These are phyloP conservation scores for Drosophila basisetae DNA, from an alignment of 2,888 invertebrate genomes.

Conservation along the genomic window DNA sequence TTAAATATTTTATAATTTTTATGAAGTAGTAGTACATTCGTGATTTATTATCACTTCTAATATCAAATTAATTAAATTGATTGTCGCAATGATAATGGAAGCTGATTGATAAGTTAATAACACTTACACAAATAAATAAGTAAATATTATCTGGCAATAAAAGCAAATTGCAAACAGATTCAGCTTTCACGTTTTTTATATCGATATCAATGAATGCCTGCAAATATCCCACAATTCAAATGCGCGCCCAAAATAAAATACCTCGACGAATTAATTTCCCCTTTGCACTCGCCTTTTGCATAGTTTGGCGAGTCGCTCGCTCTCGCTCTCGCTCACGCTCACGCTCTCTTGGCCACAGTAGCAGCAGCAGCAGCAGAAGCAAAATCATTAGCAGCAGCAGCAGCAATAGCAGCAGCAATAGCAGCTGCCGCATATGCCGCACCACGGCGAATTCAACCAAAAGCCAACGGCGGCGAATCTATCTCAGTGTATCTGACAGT, in stretches of 20 bases:
- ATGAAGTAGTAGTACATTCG: not conserved
- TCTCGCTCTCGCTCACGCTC: constrained; percentile 34
- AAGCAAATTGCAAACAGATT: not conserved
- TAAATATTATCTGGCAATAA: not conserved
- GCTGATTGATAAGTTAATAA: constrained; percentile 13
- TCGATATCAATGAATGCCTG: constrained; percentile 22
- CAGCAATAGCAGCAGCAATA: constrained; percentile 50
- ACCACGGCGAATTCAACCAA: constrained; percentile 61
- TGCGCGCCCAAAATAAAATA: constrained; percentile 48
- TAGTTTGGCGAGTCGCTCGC: constrained; percentile 52
- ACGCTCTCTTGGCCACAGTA: constrained; percentile 28
- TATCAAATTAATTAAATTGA: constrained; percentile 22
- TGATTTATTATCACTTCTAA: not conserved
- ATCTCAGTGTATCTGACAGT: constrained; percentile 54
- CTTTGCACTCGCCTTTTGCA: constrained; percentile 64
- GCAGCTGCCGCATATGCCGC: constrained; percentile 72
- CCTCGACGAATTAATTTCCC: constrained; percentile 58
- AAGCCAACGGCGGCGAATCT: constrained; percentile 64
- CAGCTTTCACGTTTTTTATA: not conserved
- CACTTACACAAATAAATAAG: not conserved
- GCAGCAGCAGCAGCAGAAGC: constrained; percentile 12
- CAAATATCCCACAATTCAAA: constrained; percentile 45
- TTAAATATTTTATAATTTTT: not conserved
- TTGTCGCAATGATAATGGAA: constrained; percentile 17
- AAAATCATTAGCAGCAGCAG: constrained; percentile 49